phyloP scores from a whole-genome alignment of 2,888 invertebrate species.

The Cheilosia urbana region DNA sequence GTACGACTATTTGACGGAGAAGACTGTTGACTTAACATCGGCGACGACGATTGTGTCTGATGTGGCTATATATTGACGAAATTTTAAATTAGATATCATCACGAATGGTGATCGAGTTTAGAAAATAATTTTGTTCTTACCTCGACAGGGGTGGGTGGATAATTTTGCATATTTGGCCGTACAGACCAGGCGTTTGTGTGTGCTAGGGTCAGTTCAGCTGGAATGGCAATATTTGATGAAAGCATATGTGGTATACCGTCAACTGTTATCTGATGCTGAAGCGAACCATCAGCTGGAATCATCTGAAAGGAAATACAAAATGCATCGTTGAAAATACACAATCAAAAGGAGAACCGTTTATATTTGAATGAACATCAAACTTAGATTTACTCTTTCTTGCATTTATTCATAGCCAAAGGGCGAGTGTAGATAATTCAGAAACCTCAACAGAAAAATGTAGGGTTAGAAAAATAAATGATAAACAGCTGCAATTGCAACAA shows the following conservation, averaged over 20 bases:
- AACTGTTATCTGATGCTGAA: conserved; percentile 80
- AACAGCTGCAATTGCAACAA: too few relatives aligned
- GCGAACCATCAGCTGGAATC: conserved; percentile 80
- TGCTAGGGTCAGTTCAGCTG: conserved; percentile 81
- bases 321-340: neutral
- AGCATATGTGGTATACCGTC: conserved; percentile 82
- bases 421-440: too few relatives aligned
- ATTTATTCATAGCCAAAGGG: too few relatives aligned
- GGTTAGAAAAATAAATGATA: too few relatives aligned
- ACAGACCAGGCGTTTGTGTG: conserved; percentile 81
- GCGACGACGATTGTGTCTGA: conserved; percentile 87
- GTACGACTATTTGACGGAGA: conserved; percentile 92
- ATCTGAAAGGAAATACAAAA: conserved; percentile 77
- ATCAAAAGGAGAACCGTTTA: too few relatives aligned
- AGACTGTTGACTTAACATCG: conserved; percentile 89
- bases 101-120: neutral
- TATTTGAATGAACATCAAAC: too few relatives aligned
- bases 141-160: conserved; percentile 77
- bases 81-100: neutral
- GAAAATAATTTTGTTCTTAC: conserved; percentile 57
- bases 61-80: conserved; percentile 77
- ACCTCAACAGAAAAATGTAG: too few relatives aligned
- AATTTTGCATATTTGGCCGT: conserved; percentile 77
- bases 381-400: too few relatives aligned
- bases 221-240: conserved; percentile 83